A percentile compares a stretch with the other conserved stretches of the same genome.
Conservation (phyloP, 2,113 vertebrate species). For the Chitala chitala region DNA sequence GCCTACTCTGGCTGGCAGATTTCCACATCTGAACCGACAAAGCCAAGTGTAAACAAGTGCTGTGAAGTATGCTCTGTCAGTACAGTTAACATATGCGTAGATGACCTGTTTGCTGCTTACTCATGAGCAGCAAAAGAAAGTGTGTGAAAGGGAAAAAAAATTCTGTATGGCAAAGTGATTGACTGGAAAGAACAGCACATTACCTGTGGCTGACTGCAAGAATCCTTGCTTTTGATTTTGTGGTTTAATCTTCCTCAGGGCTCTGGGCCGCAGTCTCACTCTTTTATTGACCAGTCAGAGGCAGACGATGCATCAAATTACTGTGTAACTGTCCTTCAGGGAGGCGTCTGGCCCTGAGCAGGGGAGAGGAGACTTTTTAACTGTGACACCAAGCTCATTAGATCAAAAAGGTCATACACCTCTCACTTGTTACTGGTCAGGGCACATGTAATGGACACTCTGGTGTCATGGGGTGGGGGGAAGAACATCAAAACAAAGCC, state of each 20-base stretch:
- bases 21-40: slow-evolving; percentile 20
- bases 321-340: slow-evolving; percentile 46
- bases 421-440: slow-evolving; percentile 35
- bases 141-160: background rate
- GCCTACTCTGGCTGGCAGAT: slow-evolving; percentile 21
- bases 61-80: slow-evolving; percentile 1
- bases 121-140: background rate
- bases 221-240: slow-evolving; percentile 30
- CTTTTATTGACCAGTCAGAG: slow-evolving; percentile 44
- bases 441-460: slow-evolving; percentile 44
- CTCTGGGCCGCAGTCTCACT: slow-evolving; percentile 36
- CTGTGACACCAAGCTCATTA: slow-evolving; percentile 51
- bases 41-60: slow-evolving; percentile 22
- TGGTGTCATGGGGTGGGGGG: slow-evolving; percentile 22
- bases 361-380: slow-evolving; percentile 44
- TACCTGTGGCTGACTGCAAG: slow-evolving; percentile 24
- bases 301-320: slow-evolving; percentile 52
- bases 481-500: slow-evolving; percentile 37
- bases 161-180: slow-evolving; percentile 19
- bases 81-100: slow-evolving; percentile 7
- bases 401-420: slow-evolving; percentile 50
- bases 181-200: slow-evolving; percentile 24
- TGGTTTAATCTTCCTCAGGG: slow-evolving; percentile 39
- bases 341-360: slow-evolving; percentile 43
- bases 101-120: background rate